Percentiles rank a stretch among this genome's conserved stretches.
Conservation (phyloP, 2,888 invertebrate genomes). For the Matsumyia berberina region DNA sequence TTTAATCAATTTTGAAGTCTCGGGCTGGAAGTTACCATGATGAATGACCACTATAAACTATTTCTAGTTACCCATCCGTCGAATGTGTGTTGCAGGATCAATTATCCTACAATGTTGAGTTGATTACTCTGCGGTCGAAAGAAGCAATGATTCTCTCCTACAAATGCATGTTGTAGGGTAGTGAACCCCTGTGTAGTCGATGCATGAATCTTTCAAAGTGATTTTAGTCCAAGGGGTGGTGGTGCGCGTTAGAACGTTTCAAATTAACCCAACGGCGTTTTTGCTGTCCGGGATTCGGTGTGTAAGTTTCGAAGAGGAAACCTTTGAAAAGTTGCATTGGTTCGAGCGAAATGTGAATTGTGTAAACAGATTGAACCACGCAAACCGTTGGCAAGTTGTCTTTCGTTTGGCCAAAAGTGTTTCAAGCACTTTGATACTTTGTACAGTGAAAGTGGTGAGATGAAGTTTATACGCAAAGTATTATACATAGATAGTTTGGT, state of each 20-base stretch:
- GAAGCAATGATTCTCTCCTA: not conserved
- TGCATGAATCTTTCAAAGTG: constrained; percentile 31
- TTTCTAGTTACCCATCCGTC: not conserved
- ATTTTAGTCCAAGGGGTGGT: constrained; percentile 58
- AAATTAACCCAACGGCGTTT: constrained; percentile 53
- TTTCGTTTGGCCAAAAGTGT: constrained; percentile 42
- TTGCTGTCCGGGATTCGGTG: not conserved
- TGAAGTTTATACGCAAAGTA: no score
- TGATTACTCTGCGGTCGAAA: constrained; percentile 39
- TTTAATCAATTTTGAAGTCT: constrained; percentile 14
- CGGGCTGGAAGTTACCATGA: constrained; percentile 24
- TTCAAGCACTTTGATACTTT: constrained; percentile 55
- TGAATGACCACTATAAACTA: constrained; percentile 22
- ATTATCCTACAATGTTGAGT: constrained; percentile 63
- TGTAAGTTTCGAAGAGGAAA: constrained; percentile 26
- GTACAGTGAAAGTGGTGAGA: constrained; percentile 23
- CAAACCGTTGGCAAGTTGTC: constrained; percentile 38
- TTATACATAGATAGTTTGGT: no score
- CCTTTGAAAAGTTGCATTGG: constrained; percentile 35
- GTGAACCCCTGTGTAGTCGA: constrained; percentile 32
- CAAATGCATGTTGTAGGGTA: constrained; percentile 31
- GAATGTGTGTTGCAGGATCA: constrained; percentile 54
- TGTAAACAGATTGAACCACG: constrained; percentile 52
- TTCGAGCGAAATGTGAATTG: constrained; percentile 59
- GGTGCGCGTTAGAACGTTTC: constrained; percentile 45